Evolutionary conservation across 2,888 invertebrate genomes (phyloP), one percentile per base, ranked within the genome.

Genomic region (Sinelater perroti): DNA sequence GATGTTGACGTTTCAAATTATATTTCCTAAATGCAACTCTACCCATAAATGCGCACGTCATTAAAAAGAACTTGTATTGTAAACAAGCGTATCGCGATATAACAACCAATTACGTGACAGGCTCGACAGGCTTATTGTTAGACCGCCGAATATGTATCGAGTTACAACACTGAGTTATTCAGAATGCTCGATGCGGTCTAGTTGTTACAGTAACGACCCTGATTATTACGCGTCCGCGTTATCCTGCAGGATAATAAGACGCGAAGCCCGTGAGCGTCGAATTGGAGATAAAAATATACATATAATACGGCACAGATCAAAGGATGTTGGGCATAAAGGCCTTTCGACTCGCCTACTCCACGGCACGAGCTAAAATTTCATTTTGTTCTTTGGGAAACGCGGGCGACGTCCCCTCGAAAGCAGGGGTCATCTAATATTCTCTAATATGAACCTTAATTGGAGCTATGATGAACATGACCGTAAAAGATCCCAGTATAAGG

Each of bases 171-270:
- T 62, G 61, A 62, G 61, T 64, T 59, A 55, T 65, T 63, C 62
- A 58, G 57, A 49, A 64, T 53, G 46, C 45, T 65, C 56, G 54
- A 56, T 66, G 67, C 68, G 66, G 68, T 70, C 66, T 65, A 67
- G 59, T 67, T 67, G 70, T 68, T 71, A 67, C 67, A 66, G 67
- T 72, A 72, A 72, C 71, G 70, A 72, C 67, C 66, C 59, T 50
- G 62, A 70, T 68, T 69, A 70, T 71, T 71, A 14, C 68, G 61
- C 65, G 64, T 66, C 20, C 46, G 36, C 57, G 61, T 56, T 55
- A 62, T 66, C 65, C 69, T 69, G 64, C 65, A 64, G 67, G 68
- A 69, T 71, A 70, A 71, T 70, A 67, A 63, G 65, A 62, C 61
- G 49, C 63, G 45, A 66, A 68, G 65, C 67, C 67, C 63, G 65